Evolutionary conservation across 2,888 invertebrate species (phyloP), one percentile per base, ranked within the genome.

Genomic region (Lasioglossum morio): DNA sequence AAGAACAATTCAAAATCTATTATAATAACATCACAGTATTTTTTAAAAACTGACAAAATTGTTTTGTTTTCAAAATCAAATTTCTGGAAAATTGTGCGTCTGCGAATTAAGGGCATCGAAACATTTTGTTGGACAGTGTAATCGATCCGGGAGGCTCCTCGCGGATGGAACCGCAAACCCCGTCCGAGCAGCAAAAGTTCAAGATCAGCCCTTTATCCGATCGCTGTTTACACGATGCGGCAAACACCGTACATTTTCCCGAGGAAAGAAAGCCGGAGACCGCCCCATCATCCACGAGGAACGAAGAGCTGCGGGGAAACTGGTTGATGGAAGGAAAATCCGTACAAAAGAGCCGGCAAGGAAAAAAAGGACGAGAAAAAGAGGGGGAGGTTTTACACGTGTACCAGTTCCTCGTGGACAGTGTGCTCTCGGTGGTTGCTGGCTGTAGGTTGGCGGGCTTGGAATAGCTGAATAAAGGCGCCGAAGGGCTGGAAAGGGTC

Each of bases 401-500:
- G 86, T 53, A 53, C 53, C 53, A 3, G 53, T 53, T 53, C 53
- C 84, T 83, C 77, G 66, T 12, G 76, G 60, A 43, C 66, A 43
- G 53, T 14, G 79, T 37, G 60, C 63, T 84, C 27, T 69, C 27
- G 75, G 72, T 53, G 63, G 63, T 34, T 34, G 79, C 40, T 63
- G 80, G 77, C 84, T 80, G 87, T 81, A 84, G 88, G 85, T 84
- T 78, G 88, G 77, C 78, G 75, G 79, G 88, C 82, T 87, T 87
- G 90, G 85, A 87, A 90, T 88, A 86, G 91, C 89, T 87, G 92
- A 91, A 91, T 92, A 92, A 92, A 92, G 91, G 88, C 60, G 91
- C 82, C 89, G 87, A 89, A 90, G 91, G 85, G 86, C 77, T 87
- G 86, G 75, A 79, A 87, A 89, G 90, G 90, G 81, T 87, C 79